Evolutionary conservation across 1,140 invertebrate genomes (phyloP), one percentile per base, ranked within the genome.

Genomic region (Caenorhabditis briggsae): DNA sequence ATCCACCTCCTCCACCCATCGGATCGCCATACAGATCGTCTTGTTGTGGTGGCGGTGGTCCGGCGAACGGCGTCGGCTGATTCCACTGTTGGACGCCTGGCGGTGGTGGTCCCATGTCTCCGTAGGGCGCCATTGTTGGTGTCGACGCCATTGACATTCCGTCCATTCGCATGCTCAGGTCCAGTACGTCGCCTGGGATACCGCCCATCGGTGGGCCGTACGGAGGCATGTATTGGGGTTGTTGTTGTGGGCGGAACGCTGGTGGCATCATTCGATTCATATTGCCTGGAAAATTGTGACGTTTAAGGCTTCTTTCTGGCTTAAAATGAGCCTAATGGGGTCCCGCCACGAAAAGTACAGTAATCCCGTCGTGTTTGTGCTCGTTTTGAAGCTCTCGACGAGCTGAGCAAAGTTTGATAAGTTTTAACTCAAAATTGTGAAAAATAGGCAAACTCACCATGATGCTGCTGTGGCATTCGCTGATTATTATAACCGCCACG

Each of bases 201-300:
- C 70, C 70, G 23, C 43, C 46, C 70, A 78, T 78, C 23, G 70
- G 70, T 23, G 70, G 70, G 12, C 50, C 50, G 18, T 78, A 78
- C 3, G 43, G 70, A 50, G 70, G 46, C 70, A 78, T 78, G n/a
- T 43, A 78, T 50, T 78, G 70, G 33, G 33, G 33, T 23, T 23
- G 46, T 50, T 78, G 70, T 25, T 78, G 70, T 53, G 70, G 70
- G 7, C 70, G 70, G n/a, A 78, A 78, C 11, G 25, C 70, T 0
- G 43, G 70, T 78, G 70, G 70, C 70, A 78, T 78, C 70, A 78
- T 78, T 20, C 70, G 70, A 25, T 78, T 78, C 18, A 78, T 78
- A 18, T 33, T 33, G 25, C 65, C 65, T 70, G 33, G 9, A 64
- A 64, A 33, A 33, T 33, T 33, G 33, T n/a, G n/a, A n/a, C n/a